These are phyloP conservation scores for Tringa solitaria DNA, from an alignment of 2,113 vertebrate genomes.

Conservation along the genomic window DNA sequence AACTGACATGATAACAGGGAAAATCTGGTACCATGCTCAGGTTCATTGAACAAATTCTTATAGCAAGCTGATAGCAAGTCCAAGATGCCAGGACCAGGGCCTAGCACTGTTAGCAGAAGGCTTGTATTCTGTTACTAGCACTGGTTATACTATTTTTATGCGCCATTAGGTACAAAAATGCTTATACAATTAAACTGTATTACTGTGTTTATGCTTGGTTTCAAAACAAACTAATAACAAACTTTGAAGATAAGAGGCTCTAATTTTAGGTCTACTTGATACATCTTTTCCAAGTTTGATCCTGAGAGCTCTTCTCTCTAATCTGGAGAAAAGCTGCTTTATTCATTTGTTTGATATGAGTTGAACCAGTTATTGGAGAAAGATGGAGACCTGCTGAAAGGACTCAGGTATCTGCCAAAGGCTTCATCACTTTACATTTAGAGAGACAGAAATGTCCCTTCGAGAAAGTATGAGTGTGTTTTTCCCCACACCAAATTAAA, in stretches of 20 bases:
- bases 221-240: not conserved
- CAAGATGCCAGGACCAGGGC: not conserved
- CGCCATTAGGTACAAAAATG: not conserved
- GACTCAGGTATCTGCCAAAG: not conserved
- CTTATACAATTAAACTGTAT: not conserved
- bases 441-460: not conserved
- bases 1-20: not conserved
- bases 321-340: not conserved
- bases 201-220: not conserved
- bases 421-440: not conserved
- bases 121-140: not conserved
- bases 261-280: not conserved
- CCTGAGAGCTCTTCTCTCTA: not conserved
- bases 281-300: not conserved
- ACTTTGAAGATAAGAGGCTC: not conserved
- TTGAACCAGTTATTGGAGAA: not conserved
- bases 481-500: no score
- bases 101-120: not conserved
- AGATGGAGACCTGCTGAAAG: not conserved
- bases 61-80: not conserved
- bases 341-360: not conserved
- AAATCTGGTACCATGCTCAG: not conserved
- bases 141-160: not conserved
- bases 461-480: not conserved
- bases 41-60: fast-evolving